phyloP scores from a whole-genome alignment of 1,140 invertebrate genomes.

The Drosophila ficusphila region DNA sequence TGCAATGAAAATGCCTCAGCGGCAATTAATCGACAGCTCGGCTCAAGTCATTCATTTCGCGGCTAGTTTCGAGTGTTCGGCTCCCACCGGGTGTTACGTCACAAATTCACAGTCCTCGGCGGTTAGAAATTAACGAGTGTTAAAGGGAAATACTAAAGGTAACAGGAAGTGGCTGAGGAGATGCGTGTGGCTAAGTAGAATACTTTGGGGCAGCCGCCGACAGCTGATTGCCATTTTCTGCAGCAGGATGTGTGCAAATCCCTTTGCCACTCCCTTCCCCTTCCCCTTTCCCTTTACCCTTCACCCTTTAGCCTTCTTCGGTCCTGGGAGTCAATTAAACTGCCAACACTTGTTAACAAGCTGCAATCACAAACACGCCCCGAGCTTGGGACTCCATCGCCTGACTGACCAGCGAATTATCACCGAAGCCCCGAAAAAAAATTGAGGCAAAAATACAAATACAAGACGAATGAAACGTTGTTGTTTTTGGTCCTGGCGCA shows the following conservation, averaged over 20 bases:
- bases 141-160: slow-evolving; percentile 7
- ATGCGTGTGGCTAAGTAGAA: slow-evolving; percentile 66
- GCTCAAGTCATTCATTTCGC: slow-evolving; percentile 46
- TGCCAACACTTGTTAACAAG: slow-evolving; percentile 84
- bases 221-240: slow-evolving; percentile 61
- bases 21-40: slow-evolving; percentile 74
- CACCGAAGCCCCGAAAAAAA: slow-evolving; percentile 43
- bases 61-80: slow-evolving; percentile 23
- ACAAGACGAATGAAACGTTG: slow-evolving; percentile 27
- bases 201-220: slow-evolving; percentile 52
- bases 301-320: neutral
- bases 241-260: slow-evolving; percentile 52
- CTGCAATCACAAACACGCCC: slow-evolving; percentile 83
- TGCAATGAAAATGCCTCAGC: slow-evolving; percentile 70
- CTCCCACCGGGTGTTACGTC: slow-evolving; percentile 53
- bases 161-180: slow-evolving; percentile 40
- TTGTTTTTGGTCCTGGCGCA: slow-evolving; percentile 39
- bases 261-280: neutral
- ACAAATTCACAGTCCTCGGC: slow-evolving; percentile 42
- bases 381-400: slow-evolving; percentile 46
- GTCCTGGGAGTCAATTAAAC: slow-evolving; percentile 75
- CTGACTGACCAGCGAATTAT: slow-evolving; percentile 58
- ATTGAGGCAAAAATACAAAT: slow-evolving; percentile 24
- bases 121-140: slow-evolving; percentile 36
- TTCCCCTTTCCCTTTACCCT: neutral